Conservation (phyloP, 2,113 vertebrate species). For the Kryptolebias marmoratus region DNA sequence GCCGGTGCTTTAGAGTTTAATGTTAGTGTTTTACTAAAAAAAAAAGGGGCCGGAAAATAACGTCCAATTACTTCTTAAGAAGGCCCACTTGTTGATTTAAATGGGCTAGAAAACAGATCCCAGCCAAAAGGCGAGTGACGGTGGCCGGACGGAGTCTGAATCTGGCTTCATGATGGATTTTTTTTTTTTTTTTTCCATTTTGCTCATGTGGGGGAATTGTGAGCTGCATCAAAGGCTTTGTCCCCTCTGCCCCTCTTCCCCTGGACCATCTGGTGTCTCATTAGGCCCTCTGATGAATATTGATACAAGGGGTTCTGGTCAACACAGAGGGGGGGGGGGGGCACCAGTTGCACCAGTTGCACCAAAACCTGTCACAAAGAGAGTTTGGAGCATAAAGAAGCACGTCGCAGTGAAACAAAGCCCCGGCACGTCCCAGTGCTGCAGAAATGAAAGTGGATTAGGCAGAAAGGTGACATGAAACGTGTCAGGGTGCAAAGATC, state of each 20-base stretch:
- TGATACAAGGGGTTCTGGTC: conserved; percentile 70
- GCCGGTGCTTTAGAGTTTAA: conserved; percentile 37
- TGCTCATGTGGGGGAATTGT: conserved; percentile 53
- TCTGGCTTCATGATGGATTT: background rate
- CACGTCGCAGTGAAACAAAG: conserved; percentile 10
- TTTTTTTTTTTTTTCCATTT: background rate
- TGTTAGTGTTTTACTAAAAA: conserved; percentile 12
- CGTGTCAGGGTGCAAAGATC: background rate
- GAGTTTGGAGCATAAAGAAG: background rate
- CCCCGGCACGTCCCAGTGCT: background rate
- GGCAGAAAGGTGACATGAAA: background rate
- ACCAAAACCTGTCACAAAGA: conserved; percentile 39
- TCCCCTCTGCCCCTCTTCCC: conserved; percentile 54
- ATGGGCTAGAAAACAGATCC: background rate
- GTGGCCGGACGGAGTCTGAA: background rate
- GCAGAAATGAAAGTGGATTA: conserved; percentile 33
- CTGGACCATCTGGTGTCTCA: conserved; percentile 80
- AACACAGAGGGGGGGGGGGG: conserved; percentile 58
- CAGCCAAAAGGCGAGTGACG: background rate
- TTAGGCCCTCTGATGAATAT: conserved; percentile 79
- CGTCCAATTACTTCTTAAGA: background rate
- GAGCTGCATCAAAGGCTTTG: conserved; percentile 48
- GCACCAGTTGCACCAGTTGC: conserved; percentile 19
- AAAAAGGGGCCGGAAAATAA: background rate
- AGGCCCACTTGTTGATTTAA: background rate